phyloP scores from a whole-genome alignment of 2,113 vertebrate species.

The Plecturocebus donacophilus region DNA sequence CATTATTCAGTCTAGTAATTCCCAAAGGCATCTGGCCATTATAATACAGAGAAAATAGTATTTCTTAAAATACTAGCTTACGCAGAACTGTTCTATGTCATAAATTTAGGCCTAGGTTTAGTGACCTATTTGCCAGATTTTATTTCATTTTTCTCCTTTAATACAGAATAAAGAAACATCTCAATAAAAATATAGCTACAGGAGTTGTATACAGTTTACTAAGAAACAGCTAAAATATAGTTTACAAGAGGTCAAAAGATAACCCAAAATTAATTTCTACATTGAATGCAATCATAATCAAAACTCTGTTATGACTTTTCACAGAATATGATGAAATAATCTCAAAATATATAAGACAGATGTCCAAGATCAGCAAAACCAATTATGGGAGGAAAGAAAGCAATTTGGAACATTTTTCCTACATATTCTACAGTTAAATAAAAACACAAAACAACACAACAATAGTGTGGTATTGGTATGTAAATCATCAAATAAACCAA shows the following conservation, averaged over 20 bases:
- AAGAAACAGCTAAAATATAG: not conserved
- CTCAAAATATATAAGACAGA: not conserved
- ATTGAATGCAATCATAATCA: not conserved
- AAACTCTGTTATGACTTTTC: constrained; percentile 26
- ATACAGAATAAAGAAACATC: not conserved
- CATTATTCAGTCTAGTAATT: not conserved
- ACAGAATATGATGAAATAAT: not conserved
- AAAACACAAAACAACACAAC: constrained; percentile 14
- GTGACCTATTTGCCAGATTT: not conserved
- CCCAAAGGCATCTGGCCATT: not conserved
- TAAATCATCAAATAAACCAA: not conserved
- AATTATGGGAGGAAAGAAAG: not conserved
- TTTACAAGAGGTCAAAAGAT: not conserved
- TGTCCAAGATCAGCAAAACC: not conserved
- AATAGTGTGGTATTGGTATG: not conserved
- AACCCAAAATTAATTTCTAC: not conserved
- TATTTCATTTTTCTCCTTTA: constrained; percentile 21
- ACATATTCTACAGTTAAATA: not conserved
- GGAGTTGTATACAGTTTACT: not conserved
- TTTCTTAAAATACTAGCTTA: not conserved
- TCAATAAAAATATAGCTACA: not conserved
- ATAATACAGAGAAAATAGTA: not conserved
- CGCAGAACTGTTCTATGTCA: not conserved
- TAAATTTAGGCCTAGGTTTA: not conserved
- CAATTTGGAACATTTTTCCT: not conserved